Evolutionary conservation across 2,888 invertebrate genomes (phyloP), one percentile per base, ranked within the genome.

Genomic region (Globia sparganii): DNA sequence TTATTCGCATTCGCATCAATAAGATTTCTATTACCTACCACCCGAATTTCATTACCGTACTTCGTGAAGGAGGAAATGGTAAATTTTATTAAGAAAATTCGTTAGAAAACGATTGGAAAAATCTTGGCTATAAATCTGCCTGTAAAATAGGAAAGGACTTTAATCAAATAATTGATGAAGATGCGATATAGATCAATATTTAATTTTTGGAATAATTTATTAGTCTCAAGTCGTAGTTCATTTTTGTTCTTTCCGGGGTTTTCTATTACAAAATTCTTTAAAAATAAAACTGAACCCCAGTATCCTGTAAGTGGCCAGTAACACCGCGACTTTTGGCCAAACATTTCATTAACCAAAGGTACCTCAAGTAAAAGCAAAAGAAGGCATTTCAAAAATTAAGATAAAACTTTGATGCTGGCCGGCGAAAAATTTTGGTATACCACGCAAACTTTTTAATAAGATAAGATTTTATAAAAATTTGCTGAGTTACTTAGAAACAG

Each of bases 401-500:
- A 80, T 80, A 80, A 82, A 84, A 86, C 76, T 81, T 84, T 74
- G 72, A 69, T 71, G 78, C 81, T 72, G 68, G 72, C 64, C 40
- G 68, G 69, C 77, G 58, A 69, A 77, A 87, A 83, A 69, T 25
- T 69, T 80, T 75, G 71, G 77, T 72, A n/a, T 59, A 69, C 86
- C 84, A 80, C 77, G 64, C 40, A 87, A 92, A 91, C 87, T 91
- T 91, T 90, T 84, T 90, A 89, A 91, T 89, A 89, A 88, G 90
- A 91, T 90, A 90, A 90, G 78, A 88, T 82, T 78, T 87, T 87
- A 86, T 84, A 86, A 87, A 91, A 89, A 86, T 84, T 75, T 88
- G 86, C 88, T 89, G 85, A 80, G 76, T 40, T 80, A 86, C 87
- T 86, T 83, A 88, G 77, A 78, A 89, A 87, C 85, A 84, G 77